Evolutionary conservation across 2,797 vertebrate genomes (phyloP), one percentile per base, ranked within the genome.

Genomic region (Taeniopygia guttata): DNA sequence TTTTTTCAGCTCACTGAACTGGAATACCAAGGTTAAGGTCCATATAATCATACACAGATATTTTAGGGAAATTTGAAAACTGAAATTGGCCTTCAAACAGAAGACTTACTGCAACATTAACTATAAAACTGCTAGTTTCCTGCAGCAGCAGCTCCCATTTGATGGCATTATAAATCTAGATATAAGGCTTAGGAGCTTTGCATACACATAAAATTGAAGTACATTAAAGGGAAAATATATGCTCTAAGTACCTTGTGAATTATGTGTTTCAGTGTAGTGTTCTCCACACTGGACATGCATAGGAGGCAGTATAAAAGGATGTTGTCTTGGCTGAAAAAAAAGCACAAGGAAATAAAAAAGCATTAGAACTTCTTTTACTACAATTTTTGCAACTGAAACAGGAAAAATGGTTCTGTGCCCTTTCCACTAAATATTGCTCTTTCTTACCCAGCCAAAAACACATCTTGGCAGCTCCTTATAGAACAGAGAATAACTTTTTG

Each of bases 201-300:
- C 40, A 82, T 67, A 32, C 13, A 62, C 26, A 76, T 54, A 84
- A 79, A 75, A 87, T 9, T 56, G 20, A 89, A 79, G 49, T 36
- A 69, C 48, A 38, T 84, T 85, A 48, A 83, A 86, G 34, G 27
- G 64, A 87, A 86, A 51, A 16, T 45, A 84, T 3, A 52, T 42
- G 29, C n/a, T 54, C 0, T 42, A 45, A 67, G 80, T 98, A 99
- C 99, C 99, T 99, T 99, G 99, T n/a, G 99, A 99, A 93, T 99
- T 99, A 96, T 99, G 99, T 10, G 98, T 99, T 97, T 99, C 99
- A 85, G 98, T 98, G 95, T 98, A 99, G 96, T 99, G 99, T 78
- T 99, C 99, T 34, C 98, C 98, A 68, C 99, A 99, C 96, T 99
- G 99, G 89, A 99, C 97, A 51, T 99, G 99, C 98, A 98, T 98